Percentiles rank a stretch among this genome's conserved stretches.
Conservation (phyloP, 2,797 vertebrate species). For the Scleropages formosus region DNA sequence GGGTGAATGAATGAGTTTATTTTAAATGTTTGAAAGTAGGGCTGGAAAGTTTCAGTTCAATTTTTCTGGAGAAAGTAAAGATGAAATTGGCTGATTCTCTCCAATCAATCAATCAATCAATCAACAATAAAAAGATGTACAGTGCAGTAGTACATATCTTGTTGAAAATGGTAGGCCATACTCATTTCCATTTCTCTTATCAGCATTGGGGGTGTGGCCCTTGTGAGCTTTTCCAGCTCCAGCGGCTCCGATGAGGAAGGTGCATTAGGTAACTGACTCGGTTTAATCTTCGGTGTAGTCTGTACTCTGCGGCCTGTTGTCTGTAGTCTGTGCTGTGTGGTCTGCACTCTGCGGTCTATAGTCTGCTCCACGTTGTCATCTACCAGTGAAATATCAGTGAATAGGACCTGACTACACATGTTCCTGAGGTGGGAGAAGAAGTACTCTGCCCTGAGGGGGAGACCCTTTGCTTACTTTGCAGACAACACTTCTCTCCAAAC, state of each 20-base stretch:
- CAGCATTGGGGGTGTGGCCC: conserved; percentile 88
- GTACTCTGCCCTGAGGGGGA: background rate
- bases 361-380: background rate
- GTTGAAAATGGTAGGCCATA: background rate
- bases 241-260: conserved; percentile 80
- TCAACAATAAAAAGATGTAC: too few relatives aligned
- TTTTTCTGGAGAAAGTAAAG: too few relatives aligned
- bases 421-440: background rate
- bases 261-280: conserved; percentile 70
- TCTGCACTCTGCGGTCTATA: too few relatives aligned
- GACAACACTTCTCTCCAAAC: background rate
- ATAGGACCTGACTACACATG: background rate
- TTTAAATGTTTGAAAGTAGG: background rate
- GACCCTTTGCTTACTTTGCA: background rate
- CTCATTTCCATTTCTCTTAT: conserved; percentile 34
- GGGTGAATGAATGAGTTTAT: conserved; percentile 43
- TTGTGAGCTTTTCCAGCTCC: conserved; percentile 89
- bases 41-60: background rate
- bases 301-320: too few relatives aligned
- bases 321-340: too few relatives aligned
- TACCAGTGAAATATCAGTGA: background rate
- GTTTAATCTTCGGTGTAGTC: background rate
- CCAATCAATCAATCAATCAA: too few relatives aligned
- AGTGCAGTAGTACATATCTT: too few relatives aligned
- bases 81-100: too few relatives aligned